Percentiles rank a stretch among this genome's conserved stretches.
These are phyloP conservation scores for Rousettus madagascariensis DNA, from an alignment of 2,797 vertebrate genomes.

Conservation along the genomic window DNA sequence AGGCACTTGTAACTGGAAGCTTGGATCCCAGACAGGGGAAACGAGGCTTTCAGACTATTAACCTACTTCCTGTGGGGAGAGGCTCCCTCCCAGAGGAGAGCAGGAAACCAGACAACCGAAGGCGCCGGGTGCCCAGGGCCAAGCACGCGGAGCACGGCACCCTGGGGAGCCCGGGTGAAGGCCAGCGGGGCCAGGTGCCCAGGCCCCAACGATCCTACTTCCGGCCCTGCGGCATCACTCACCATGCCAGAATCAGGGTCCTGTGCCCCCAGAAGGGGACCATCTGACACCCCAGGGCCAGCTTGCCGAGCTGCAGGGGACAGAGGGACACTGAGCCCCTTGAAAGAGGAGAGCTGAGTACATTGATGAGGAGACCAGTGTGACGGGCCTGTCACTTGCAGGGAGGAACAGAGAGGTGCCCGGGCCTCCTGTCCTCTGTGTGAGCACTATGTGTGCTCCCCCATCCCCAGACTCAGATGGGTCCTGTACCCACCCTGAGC, in stretches of 20 bases:
- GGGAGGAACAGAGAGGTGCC: background rate
- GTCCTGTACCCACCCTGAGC: no score
- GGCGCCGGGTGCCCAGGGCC: background rate
- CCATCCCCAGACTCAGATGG: background rate
- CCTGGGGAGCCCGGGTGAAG: background rate
- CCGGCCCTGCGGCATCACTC: background rate
- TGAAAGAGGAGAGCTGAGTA: background rate
- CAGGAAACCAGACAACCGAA: conserved; percentile 73
- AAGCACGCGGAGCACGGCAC: no score
- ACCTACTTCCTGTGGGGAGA: conserved; percentile 74
- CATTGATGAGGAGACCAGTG: background rate
- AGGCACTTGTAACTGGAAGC: conserved; percentile 61
- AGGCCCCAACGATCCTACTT: background rate
- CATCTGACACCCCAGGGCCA: background rate
- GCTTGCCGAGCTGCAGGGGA: background rate
- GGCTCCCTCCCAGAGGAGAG: conserved; percentile 71
- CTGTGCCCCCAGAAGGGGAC: background rate
- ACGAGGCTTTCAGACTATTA: conserved; percentile 70
- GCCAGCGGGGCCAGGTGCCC: background rate
- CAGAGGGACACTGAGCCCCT: background rate
- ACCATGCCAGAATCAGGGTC: background rate
- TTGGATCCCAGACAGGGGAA: conserved; percentile 6
- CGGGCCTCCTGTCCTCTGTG: no score
- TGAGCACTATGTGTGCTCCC: no score
- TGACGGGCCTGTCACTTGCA: conserved; percentile 14